Evolutionary conservation across 2,888 invertebrate species (phyloP), one percentile per base, ranked within the genome.

Genomic region (Muscina levida): DNA sequence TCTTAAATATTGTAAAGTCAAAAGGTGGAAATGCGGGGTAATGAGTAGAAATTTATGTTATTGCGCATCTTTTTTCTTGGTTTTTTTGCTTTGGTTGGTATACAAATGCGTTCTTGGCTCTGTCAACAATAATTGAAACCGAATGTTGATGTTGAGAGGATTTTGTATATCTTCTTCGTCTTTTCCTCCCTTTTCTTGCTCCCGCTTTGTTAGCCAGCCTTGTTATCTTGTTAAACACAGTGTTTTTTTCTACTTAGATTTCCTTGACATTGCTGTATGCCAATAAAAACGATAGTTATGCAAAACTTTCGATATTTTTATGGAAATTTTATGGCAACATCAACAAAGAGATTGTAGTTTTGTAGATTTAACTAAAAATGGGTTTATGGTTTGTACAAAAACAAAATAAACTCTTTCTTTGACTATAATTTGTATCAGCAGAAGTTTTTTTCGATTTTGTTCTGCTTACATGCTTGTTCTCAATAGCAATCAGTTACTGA

Each of bases 41-140:
- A 59, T 59, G 59, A 59, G 39, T 59, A 17, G 17, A 17, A 37
- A 59, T 59, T 59, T 59, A 59, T 59, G 59, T 59, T 59, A 59
- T 39, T 59, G 59, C 59, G 59, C 19, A 59, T 37, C 59, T 39
- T 15, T 31, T 11, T 44, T 44, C 13, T 8, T n/a, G 8, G 3
- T 31, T 31, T 31, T 31, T 31, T 31, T 31, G n/a, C n/a, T n/a
- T 10, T n/a, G 24, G 26, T 57, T 31, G 26, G 15, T 57, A 59
- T n/a, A 39, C 39, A 19, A 37, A 59, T 59, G 37, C n/a, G 31
- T 59, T 59, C 19, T 59, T 19, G 56, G 2, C 26, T 11, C 53
- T 24, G 24, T 53, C 53, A 53, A 11, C 22, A 24, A 53, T 10
- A 53, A 53, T 10, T 17, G 6, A 51, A 26, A 26, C n/a, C n/a